A percentile compares a stretch with the other conserved stretches of the same genome.
phyloP scores from a whole-genome alignment of 2,113 vertebrate genomes.

The Macrotis lagotis region DNA sequence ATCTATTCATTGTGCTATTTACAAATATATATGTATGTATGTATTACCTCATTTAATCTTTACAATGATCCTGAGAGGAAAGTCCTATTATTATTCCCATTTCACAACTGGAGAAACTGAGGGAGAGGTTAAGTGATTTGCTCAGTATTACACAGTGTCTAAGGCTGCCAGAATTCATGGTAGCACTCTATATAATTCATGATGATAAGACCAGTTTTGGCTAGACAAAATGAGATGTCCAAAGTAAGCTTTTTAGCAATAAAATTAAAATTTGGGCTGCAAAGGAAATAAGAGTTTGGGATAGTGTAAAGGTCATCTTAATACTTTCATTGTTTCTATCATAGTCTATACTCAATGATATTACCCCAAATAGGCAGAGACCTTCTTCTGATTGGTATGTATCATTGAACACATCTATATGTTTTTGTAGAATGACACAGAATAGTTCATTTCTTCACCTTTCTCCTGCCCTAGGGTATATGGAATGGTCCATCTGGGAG shows the following conservation, averaged over 20 bases:
- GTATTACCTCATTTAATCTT: neutral
- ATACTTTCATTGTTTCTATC: neutral
- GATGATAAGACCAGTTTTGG: neutral
- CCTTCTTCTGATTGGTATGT: neutral
- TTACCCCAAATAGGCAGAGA: neutral
- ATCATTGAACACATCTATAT: neutral
- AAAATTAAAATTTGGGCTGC: neutral
- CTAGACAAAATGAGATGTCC: neutral
- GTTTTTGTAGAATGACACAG: neutral
- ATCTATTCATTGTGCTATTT: neutral
- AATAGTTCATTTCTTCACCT: neutral
- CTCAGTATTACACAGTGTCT: no score
- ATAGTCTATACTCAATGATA: neutral
- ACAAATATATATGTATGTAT: no score
- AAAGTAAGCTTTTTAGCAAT: conserved; percentile 13
- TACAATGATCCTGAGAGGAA: neutral
- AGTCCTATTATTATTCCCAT: neutral
- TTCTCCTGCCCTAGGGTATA: neutral
- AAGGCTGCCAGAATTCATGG: no score
- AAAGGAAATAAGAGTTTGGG: neutral
- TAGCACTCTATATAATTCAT: no score
- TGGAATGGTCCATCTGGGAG: neutral
- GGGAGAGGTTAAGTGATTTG: neutral
- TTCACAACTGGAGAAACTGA: neutral
- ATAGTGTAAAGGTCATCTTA: neutral